These are phyloP conservation scores for Sarcophaga rosellei DNA, from an alignment of 2,888 invertebrate genomes.

Conservation along the genomic window DNA sequence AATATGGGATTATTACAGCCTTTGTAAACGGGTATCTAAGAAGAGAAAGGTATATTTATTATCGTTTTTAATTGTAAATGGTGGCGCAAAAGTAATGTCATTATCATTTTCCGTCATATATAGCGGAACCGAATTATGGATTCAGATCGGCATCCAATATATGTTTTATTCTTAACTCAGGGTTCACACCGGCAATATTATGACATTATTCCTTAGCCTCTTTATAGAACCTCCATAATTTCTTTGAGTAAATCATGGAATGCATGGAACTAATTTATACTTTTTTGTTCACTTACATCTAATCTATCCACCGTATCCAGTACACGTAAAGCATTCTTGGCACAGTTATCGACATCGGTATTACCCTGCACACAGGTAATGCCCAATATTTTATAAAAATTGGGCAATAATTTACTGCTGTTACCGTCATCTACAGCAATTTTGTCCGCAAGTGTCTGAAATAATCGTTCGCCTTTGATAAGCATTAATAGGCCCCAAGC, in stretches of 20 bases:
- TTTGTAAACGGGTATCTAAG: constrained; percentile 74
- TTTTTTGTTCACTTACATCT: constrained; percentile 83
- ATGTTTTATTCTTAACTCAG: no score
- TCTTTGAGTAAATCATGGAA: no score
- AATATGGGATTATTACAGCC: constrained; percentile 72
- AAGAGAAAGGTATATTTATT: background rate
- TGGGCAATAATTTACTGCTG: background rate
- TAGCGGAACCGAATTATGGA: no score
- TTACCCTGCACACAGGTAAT: constrained; percentile 90
- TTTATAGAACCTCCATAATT: no score
- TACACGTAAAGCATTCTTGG: constrained; percentile 86
- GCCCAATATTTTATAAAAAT: constrained; percentile 82
- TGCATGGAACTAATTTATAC: no score
- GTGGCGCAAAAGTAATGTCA: no score
- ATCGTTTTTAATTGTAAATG: background rate
- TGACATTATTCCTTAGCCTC: no score
- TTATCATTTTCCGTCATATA: no score
- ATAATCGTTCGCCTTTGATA: constrained; percentile 81
- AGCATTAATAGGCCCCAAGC: constrained; percentile 84
- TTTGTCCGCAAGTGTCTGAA: constrained; percentile 21
- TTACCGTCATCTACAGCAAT: constrained; percentile 25
- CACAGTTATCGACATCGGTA: constrained; percentile 85
- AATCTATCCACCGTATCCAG: constrained; percentile 83
- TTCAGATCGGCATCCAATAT: no score
- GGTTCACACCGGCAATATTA: no score